These are phyloP conservation scores for Telenomus remus DNA, from an alignment of 1,140 invertebrate genomes.

Conservation along the genomic window DNA sequence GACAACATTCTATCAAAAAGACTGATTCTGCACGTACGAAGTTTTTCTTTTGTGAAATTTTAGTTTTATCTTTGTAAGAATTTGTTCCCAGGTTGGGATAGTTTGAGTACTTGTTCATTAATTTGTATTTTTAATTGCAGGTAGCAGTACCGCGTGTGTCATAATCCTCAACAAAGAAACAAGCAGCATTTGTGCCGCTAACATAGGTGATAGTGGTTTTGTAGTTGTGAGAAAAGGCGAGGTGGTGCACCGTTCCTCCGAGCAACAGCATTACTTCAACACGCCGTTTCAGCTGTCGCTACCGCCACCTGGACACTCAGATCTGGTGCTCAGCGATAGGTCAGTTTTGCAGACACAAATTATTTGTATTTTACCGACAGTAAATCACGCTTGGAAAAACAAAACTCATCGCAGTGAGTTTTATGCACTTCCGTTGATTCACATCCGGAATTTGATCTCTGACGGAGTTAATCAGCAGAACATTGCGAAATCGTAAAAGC, in stretches of 20 bases:
- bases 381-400: no score
- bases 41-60: no score
- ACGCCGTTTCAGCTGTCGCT: slow-evolving; percentile 97
- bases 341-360: slow-evolving; percentile 59
- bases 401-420: not conserved
- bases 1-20: no score
- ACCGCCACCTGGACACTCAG: slow-evolving; percentile 90
- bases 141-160: slow-evolving; percentile 97
- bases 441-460: slow-evolving; percentile 14
- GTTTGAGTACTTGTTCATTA: not conserved
- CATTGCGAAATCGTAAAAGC: slow-evolving; percentile 13
- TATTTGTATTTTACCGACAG: no score
- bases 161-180: slow-evolving; percentile 93
- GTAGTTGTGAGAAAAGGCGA: slow-evolving; percentile 91
- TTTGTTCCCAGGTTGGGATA: no score
- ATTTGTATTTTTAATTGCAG: slow-evolving; percentile 73
- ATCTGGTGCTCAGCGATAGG: slow-evolving; percentile 91
- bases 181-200: slow-evolving; percentile 93
- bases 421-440: slow-evolving; percentile 11
- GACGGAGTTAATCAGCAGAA: slow-evolving; percentile 2
- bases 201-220: slow-evolving; percentile 99
- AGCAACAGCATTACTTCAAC: slow-evolving; percentile 99
- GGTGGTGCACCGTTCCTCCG: slow-evolving; percentile 92
- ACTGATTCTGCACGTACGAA: no score
- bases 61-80: no score